These are phyloP conservation scores for Anthoscopus minutus DNA, from an alignment of 2,113 vertebrate species.

Conservation along the genomic window DNA sequence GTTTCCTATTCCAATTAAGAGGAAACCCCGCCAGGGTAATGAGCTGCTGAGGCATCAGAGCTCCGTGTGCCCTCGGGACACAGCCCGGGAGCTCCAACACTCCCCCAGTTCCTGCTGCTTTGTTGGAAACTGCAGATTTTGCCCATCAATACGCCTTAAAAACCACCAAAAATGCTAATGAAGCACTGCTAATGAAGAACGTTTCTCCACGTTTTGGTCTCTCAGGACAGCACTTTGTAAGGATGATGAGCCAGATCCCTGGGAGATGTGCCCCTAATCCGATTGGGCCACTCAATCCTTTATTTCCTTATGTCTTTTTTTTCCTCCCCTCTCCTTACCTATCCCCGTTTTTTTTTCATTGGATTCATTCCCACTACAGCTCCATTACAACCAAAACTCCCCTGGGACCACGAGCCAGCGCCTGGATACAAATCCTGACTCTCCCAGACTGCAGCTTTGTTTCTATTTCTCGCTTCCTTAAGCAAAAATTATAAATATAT, in stretches of 20 bases:
- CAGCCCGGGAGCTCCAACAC: not conserved
- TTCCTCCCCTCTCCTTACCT: not conserved
- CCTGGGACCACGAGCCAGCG: not conserved
- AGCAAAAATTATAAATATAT: not conserved
- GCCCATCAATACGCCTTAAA: not conserved
- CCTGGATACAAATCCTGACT: not conserved
- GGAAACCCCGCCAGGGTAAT: not conserved
- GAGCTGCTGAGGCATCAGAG: not conserved
- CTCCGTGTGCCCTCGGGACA: accelerated
- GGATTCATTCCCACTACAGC: not conserved
- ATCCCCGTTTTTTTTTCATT: not conserved
- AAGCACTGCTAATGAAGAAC: accelerated
- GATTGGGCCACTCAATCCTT: not conserved
- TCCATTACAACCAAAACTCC: not conserved
- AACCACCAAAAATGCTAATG: accelerated
- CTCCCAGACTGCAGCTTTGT: not conserved
- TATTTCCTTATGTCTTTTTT: not conserved
- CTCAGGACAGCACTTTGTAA: not conserved
- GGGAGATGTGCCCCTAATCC: not conserved
- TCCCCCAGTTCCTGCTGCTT: not conserved
- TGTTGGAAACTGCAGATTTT: not conserved
- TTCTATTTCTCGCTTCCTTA: not conserved
- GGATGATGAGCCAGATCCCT: not conserved
- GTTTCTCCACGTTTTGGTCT: not conserved
- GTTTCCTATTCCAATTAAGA: not conserved